Evolutionary conservation across 1,140 invertebrate species (phyloP), one percentile per base, ranked within the genome.

Genomic region (Battus philenor): DNA sequence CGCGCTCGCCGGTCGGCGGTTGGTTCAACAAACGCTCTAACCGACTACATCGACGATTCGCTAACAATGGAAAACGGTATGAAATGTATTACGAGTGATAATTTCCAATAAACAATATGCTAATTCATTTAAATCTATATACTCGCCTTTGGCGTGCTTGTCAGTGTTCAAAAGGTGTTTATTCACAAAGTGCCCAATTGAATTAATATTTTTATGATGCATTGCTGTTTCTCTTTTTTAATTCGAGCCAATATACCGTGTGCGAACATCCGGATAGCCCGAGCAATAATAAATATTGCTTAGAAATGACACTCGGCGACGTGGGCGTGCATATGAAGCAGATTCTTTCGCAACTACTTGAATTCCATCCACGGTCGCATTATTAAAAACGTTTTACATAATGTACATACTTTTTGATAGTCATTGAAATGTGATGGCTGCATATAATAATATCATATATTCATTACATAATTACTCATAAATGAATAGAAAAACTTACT

Each of bases 11-110:
- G 15, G 70, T 82, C 34, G 75, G 80, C 46, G 62, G 62, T 41
- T 85, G 81, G 81, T 67, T 80, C 47, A 74, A 73, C 45, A 85
- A 71, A 68, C 69, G 65, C 24, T 73, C 69, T 20, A 69, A 70
- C 53, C 65, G 64, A 59, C 55, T 84, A 38, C 71, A 81, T 15
- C 68, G 58, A 38, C 79, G 67, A 45, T 65, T 82, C 44, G 54
- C 50, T 47, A 59, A 74, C 54, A 79, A 82, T 85, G 80, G 70
- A 64, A 71, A 71, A 68, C 68, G 80, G 80, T 84, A 82, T 43
- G 57, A 47, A 22, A 50, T 50, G 44, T 16, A 36, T 9, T n/a
- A 36, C 4, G 20, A 18, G 3, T 36, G 18, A 36, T 18, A 18
- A 36, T 20, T 36, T 17, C 16, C 3, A 36, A 36, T 20, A 36